Evolutionary conservation across 2,888 invertebrate species (phyloP), one percentile per base, ranked within the genome.

Genomic region (Agrochola litura): DNA sequence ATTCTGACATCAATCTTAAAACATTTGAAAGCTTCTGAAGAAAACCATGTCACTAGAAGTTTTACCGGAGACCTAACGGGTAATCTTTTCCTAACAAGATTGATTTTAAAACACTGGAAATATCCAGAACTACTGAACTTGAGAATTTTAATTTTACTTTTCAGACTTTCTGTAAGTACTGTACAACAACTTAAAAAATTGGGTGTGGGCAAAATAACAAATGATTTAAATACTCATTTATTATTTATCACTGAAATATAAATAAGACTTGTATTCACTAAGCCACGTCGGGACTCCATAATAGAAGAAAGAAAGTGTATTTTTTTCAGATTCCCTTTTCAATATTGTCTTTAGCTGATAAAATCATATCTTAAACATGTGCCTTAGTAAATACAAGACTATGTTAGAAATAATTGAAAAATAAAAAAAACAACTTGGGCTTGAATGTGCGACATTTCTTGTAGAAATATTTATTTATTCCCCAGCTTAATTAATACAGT

Each of bases 21-120:
- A 93, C 90, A 93, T 91, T 94, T 93, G 77, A 93, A 94, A 93
- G 92, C 87, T 85, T 89, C 93, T 92, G 94, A 94, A 94, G 94
- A 94, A 93, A 91, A 93, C 93, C 86, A 92, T 89, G 91, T 92
- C 77, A 90, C 84, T 88, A 90, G 89, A 85, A 90, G 91, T 91
- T 91, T 71, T 67, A 80, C 79, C 85, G 61, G 79, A 82, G 67
- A 70, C 76, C 84, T 85, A 79, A 63, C 77, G 73, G 66, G 77
- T 72, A 83, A 80, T 75, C 64, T 74, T 76, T 74, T 61, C 86
- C 74, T 85, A 80, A 67, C 52, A 63, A 86, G 77, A 80, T 83
- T 78, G 80, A 77, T 37, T 84, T 71, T 82, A 84, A 75, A 76
- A 61, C 54, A 68, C 71, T 73, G 77, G 82, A 58, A 58, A 61